Percentiles rank a stretch among this genome's conserved stretches.
These are phyloP conservation scores for Drosophila incognita DNA, from an alignment of 2,888 invertebrate genomes.

Conservation along the genomic window DNA sequence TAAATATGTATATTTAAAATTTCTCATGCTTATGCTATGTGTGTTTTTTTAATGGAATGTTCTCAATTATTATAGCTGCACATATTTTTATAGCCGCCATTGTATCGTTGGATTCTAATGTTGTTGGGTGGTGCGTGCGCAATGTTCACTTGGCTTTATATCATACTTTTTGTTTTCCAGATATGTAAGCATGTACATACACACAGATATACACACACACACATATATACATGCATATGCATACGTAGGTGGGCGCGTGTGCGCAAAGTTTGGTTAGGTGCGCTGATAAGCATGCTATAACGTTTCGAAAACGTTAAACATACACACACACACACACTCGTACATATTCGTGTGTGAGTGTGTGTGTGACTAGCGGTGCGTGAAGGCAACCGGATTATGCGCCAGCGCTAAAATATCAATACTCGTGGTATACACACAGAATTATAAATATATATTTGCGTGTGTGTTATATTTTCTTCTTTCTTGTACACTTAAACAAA, in stretches of 20 bases:
- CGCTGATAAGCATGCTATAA: slow-evolving; percentile 69
- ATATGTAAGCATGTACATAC: neutral
- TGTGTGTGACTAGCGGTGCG: slow-evolving; percentile 23
- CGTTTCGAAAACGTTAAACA: slow-evolving; percentile 23
- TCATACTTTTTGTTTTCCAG: neutral
- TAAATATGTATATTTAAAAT: neutral
- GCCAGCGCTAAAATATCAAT: slow-evolving; percentile 31
- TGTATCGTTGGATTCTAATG: slow-evolving; percentile 19
- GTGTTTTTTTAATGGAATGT: neutral
- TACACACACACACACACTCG: neutral
- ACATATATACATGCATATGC: no score
- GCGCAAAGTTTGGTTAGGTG: slow-evolving; percentile 56
- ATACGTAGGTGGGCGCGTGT: slow-evolving; percentile 1
- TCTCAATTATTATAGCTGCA: neutral
- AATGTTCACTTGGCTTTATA: slow-evolving; percentile 31
- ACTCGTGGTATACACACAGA: neutral
- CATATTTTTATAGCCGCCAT: slow-evolving; percentile 12
- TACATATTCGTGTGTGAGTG: neutral
- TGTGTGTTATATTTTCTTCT: neutral
- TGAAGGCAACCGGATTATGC: slow-evolving; percentile 37
- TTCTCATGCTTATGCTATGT: neutral
- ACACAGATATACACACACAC: neutral
- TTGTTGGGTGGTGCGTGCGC: slow-evolving; percentile 63
- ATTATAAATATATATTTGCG: neutral
- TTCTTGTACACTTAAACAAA: neutral